Conservation (phyloP, 2,113 vertebrate species). For the Cephalopholis sonnerati region DNA sequence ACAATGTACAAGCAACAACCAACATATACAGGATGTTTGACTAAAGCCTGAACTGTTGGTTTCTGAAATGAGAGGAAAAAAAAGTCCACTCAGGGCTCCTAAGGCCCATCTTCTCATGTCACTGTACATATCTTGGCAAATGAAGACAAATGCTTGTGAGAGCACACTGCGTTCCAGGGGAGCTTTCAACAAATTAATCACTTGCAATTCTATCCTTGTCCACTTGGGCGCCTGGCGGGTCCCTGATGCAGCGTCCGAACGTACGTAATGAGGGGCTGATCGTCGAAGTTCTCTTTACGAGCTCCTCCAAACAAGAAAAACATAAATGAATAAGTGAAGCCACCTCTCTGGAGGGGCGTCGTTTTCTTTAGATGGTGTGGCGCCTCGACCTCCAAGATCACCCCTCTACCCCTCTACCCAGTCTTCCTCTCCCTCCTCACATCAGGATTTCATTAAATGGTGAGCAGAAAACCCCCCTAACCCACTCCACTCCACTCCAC, state of each 20-base stretch:
- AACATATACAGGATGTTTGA: background rate
- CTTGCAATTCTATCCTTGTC: conserved; percentile 82
- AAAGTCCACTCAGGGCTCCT: conserved; percentile 31
- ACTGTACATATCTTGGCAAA: conserved; percentile 76
- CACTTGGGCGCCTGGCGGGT: conserved; percentile 77
- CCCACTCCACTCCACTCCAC: conserved; percentile 60
- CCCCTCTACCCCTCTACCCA: conserved; percentile 43
- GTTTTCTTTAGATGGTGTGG: conserved; percentile 62
- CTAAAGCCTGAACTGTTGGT: conserved; percentile 2
- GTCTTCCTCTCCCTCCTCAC: conserved; percentile 65
- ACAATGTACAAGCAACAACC: conserved; percentile 16
- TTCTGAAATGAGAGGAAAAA: conserved; percentile 13
- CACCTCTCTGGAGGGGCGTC: conserved; percentile 68
- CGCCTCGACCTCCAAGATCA: conserved; percentile 62
- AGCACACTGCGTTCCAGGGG: conserved; percentile 71
- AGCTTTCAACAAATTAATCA: conserved; percentile 82
- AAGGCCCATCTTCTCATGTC: conserved; percentile 71
- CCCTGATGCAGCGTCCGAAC: conserved; percentile 44
- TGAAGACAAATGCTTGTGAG: conserved; percentile 84
- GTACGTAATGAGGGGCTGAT: conserved; percentile 66
- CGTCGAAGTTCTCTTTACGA: conserved; percentile 40
- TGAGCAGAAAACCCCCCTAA: conserved; percentile 63
- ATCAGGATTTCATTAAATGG: conserved; percentile 90
- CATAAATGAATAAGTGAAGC: conserved; percentile 65
- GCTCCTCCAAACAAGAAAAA: conserved; percentile 49